Conservation (phyloP, 2,888 invertebrate species). For the Galeruca laticollis region DNA sequence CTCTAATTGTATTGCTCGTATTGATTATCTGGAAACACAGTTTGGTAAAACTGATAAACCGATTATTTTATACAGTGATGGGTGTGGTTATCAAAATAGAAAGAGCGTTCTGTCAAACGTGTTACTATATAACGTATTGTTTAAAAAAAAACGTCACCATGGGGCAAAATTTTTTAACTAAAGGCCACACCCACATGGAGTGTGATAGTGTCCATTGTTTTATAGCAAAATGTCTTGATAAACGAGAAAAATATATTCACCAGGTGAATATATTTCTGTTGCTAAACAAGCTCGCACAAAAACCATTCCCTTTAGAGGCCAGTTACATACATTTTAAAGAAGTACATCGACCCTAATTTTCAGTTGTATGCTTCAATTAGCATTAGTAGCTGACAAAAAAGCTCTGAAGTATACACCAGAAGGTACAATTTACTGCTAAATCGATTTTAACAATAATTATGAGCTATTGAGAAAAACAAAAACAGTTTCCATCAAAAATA, state of each 20-base stretch:
- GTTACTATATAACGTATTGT: background rate
- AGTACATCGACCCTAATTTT: background rate
- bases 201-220: background rate
- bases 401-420: too few species aligned
- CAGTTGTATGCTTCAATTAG: background rate
- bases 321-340: background rate
- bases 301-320: background rate
- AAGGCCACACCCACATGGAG: constrained; percentile 1
- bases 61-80: background rate
- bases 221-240: background rate
- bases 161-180: background rate
- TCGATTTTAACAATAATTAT: background rate
- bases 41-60: background rate
- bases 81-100: background rate
- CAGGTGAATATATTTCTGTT: constrained; percentile 1
- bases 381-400: background rate
- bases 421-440: background rate
- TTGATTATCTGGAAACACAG: background rate
- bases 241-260: background rate
- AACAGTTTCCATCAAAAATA: constrained; percentile 3
- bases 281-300: constrained; percentile 1
- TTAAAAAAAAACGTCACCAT: background rate
- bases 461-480: constrained; percentile 8
- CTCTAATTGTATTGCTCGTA: too few species aligned
- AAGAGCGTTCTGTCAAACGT: background rate